phyloP scores from a whole-genome alignment of 1,140 invertebrate genomes.

The Aphis craccivora region DNA sequence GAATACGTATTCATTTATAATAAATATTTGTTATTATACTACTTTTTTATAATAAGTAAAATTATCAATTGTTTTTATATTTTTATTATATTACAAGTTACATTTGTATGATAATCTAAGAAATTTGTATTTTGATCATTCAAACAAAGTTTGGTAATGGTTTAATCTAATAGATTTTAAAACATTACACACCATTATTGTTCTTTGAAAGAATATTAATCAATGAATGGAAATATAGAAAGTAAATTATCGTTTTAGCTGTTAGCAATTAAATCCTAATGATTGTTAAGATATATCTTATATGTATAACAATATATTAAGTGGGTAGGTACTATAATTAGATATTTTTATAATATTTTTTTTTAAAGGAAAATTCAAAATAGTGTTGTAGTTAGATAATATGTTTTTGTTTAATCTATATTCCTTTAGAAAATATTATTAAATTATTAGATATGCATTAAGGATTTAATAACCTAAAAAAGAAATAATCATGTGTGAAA shows the following conservation, averaged over 20 bases:
- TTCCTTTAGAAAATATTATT: not conserved
- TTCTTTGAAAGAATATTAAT: not conserved
- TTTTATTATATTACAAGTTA: not conserved
- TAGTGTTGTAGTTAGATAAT: not conserved
- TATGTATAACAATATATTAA: not conserved
- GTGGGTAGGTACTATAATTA: not conserved
- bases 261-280: not conserved
- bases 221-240: slow-evolving; percentile 20
- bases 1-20: not conserved
- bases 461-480: not conserved
- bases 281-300: not conserved
- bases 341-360: not conserved
- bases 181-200: not conserved
- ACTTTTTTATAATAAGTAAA: not conserved
- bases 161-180: not conserved
- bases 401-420: not conserved
- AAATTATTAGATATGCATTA: not conserved
- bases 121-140: not conserved
- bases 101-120: not conserved
- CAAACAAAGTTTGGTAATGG: not conserved
- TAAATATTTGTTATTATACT: not conserved
- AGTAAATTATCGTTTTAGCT: not conserved
- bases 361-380: no score
- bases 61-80: not conserved
- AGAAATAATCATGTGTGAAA: no score